Conservation (phyloP, 2,888 invertebrate species). For the Ochropleura plecta region DNA sequence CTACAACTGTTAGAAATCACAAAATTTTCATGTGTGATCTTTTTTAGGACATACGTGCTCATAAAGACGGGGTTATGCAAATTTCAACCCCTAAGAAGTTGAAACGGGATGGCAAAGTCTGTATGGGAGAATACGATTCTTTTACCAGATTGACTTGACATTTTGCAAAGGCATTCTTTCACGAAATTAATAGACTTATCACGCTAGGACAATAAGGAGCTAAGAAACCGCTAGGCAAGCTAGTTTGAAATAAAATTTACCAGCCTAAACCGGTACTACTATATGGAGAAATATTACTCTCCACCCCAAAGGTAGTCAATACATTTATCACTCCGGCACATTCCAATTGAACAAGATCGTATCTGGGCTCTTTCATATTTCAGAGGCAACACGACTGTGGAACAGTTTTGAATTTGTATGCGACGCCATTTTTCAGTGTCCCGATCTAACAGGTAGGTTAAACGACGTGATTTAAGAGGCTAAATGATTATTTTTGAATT, state of each 20-base stretch:
- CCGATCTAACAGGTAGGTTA: constrained; percentile 33
- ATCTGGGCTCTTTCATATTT: constrained; percentile 64
- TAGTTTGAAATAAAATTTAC: not conserved
- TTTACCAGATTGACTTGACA: no score
- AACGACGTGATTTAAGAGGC: constrained; percentile 45
- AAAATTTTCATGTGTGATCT: no score
- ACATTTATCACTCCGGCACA: constrained; percentile 55
- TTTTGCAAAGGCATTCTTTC: no score
- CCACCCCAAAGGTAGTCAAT: constrained; percentile 9
- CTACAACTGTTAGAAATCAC: no score
- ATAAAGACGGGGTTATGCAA: no score
- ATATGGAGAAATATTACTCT: not conserved
- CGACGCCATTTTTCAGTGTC: constrained; percentile 57
- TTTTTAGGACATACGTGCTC: no score
- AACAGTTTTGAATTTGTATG: constrained; percentile 51
- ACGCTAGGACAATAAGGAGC: no score
- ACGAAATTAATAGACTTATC: no score
- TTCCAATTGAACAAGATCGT: constrained; percentile 62
- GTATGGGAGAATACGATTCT: no score
- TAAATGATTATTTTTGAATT: constrained; percentile 16
- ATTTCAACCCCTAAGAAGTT: no score
- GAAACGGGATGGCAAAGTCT: no score
- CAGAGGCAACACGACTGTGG: constrained; percentile 26
- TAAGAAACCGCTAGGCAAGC: not conserved
- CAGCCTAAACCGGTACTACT: not conserved